Percentiles rank a stretch among this genome's conserved stretches.
Conservation (phyloP, 2,797 vertebrate species). For the Chelon labrosus region DNA sequence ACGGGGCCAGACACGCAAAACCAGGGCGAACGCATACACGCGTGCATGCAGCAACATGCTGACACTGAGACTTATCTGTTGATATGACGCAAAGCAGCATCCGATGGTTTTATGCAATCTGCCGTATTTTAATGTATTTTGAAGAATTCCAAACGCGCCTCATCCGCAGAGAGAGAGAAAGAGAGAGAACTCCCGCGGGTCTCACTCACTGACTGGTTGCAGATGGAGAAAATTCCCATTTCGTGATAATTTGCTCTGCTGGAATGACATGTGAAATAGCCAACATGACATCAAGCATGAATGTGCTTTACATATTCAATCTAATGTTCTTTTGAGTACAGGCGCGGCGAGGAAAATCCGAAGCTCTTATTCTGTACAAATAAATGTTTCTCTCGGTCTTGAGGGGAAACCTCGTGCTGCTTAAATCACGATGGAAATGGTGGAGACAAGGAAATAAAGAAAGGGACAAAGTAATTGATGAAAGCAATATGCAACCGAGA, state of each 20-base stretch:
- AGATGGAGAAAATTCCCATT: constrained; percentile 66
- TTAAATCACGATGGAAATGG: constrained; percentile 56
- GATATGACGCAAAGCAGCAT: constrained; percentile 52
- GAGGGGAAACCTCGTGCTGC: constrained; percentile 22
- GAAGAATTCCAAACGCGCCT: constrained; percentile 57
- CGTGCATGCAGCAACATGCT: constrained; percentile 50
- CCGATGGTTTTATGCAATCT: constrained; percentile 61
- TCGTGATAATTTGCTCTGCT: constrained; percentile 70
- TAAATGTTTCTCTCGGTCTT: constrained; percentile 20
- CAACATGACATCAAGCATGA: constrained; percentile 54
- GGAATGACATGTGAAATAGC: constrained; percentile 59
- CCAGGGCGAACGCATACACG: constrained; percentile 22
- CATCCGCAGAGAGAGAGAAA: constrained; percentile 49
- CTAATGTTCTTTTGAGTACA: constrained; percentile 46
- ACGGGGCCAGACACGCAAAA: constrained; percentile 30
- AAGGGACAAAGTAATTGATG: constrained; percentile 71
- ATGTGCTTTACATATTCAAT: constrained; percentile 72
- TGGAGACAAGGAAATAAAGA: constrained; percentile 51
- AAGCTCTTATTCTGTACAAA: constrained; percentile 28
- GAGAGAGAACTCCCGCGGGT: constrained; percentile 59
- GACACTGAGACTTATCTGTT: constrained; percentile 59
- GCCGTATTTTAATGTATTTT: constrained; percentile 67
- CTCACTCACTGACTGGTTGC: constrained; percentile 56
- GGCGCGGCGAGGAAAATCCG: constrained; percentile 19
- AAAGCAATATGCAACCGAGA: constrained; percentile 74